phyloP scores from a whole-genome alignment of 37 sponge, comb jelly and placozoan genomes.

The Beroe ovata region DNA sequence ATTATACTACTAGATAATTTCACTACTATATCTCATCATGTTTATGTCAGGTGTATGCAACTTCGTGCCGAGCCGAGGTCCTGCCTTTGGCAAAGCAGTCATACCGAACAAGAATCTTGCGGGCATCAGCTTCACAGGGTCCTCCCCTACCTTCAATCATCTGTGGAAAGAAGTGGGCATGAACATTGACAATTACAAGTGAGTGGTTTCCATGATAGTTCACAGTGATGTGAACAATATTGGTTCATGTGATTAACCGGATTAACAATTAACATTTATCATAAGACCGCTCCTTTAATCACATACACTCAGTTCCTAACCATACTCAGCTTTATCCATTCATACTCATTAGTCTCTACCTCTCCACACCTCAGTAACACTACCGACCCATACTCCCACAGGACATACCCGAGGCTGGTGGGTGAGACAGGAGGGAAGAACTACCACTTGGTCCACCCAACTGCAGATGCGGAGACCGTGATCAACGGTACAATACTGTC shows the following conservation, averaged over 20 bases:
- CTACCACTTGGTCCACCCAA: constrained; percentile 86
- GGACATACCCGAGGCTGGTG: constrained; percentile 78
- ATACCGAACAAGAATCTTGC: constrained; percentile 81
- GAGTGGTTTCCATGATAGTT: too few relatives aligned
- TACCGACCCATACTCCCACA: too few relatives aligned
- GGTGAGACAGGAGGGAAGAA: constrained; percentile 98
- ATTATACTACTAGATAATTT: too few relatives aligned
- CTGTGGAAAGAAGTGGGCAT: constrained; percentile 88
- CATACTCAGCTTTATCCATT: too few relatives aligned
- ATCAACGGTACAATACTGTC: constrained; percentile 78
- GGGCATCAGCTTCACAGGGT: constrained; percentile 94
- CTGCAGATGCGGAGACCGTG: constrained; percentile 79
- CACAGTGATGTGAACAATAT: too few relatives aligned
- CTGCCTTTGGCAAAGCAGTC: constrained; percentile 86
- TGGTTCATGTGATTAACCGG: too few relatives aligned
- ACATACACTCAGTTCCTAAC: too few relatives aligned
- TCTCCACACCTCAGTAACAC: too few relatives aligned
- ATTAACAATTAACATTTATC: too few relatives aligned
- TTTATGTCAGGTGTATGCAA: constrained; percentile 86
- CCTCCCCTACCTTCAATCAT: constrained; percentile 77
- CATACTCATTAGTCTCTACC: too few relatives aligned
- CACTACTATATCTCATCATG: too few relatives aligned
- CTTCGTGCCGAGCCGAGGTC: constrained; percentile 88
- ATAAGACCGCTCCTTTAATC: neutral
- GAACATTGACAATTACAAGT: constrained; percentile 82